Evolutionary conservation across 2,113 vertebrate genomes (phyloP).

Genomic region (Caracal caracal): DNA sequence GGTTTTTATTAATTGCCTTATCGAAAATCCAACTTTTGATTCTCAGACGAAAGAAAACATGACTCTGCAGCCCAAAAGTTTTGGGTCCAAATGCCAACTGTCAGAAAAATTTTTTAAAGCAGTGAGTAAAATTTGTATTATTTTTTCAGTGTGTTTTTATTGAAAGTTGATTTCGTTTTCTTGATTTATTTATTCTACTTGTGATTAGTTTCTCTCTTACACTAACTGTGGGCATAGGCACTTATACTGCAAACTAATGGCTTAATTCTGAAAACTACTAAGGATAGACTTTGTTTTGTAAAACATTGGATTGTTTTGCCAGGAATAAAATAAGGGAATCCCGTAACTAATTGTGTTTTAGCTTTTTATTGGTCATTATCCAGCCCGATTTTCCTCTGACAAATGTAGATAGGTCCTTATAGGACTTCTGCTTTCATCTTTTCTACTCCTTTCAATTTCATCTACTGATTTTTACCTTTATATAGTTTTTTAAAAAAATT

Average conservation of each 20-base stretch:
- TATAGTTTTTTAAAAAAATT: background rate
- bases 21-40: constrained; percentile 98
- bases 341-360: background rate
- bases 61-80: constrained; percentile 98
- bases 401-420: background rate
- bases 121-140: constrained; percentile 86
- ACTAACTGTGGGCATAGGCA: background rate
- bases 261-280: constrained; percentile 36
- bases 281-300: constrained; percentile 12
- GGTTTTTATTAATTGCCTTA: constrained; percentile 98
- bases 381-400: background rate
- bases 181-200: constrained; percentile 33
- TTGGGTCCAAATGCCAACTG: constrained; percentile 96
- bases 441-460: constrained; percentile 46
- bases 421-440: background rate
- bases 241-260: background rate
- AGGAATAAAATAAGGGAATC: background rate
- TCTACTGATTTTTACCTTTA: background rate
- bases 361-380: background rate
- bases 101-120: constrained; percentile 97
- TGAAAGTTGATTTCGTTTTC: constrained; percentile 36
- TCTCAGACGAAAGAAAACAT: constrained; percentile 99
- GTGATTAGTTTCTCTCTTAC: constrained; percentile 31
- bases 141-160: constrained; percentile 32
- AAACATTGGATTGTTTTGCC: constrained; percentile 27